Conservation (phyloP, 2,797 vertebrate genomes). For the Glyptemys insculpta region DNA sequence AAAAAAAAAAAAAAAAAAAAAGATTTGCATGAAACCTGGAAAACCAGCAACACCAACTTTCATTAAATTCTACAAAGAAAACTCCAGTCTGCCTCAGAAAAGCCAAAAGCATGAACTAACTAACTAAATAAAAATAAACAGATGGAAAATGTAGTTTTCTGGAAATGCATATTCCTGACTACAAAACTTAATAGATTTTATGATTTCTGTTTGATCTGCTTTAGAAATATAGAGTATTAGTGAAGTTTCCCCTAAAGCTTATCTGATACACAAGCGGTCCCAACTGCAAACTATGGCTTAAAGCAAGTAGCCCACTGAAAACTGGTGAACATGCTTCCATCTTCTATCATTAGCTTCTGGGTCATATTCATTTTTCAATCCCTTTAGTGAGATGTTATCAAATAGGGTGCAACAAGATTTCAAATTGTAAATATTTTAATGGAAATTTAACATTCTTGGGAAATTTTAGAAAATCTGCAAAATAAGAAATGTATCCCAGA, state of each 20-base stretch:
- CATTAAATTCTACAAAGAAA: slow-evolving; percentile 19
- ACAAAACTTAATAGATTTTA: slow-evolving; percentile 22
- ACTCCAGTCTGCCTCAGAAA: slow-evolving; percentile 25
- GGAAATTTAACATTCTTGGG: slow-evolving; percentile 16
- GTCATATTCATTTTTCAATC: background rate
- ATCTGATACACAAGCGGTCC: background rate
- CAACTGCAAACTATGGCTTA: background rate
- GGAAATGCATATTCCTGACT: slow-evolving; percentile 32
- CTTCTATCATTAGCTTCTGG: background rate
- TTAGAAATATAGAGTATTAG: slow-evolving; percentile 13
- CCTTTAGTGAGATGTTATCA: background rate
- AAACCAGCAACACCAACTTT: slow-evolving; percentile 53
- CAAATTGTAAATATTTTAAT: background rate
- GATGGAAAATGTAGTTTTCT: slow-evolving; percentile 19
- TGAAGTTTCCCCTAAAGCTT: background rate
- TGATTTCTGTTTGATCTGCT: slow-evolving; percentile 48
- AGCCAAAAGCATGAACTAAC: background rate
- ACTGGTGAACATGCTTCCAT: background rate
- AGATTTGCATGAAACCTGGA: slow-evolving; percentile 43
- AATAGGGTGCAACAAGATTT: background rate
- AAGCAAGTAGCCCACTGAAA: accelerated
- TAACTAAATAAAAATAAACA: background rate
- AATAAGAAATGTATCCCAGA: background rate
- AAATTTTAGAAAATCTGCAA: slow-evolving; percentile 27
- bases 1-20: slow-evolving; percentile 36